Evolutionary conservation across 2,113 vertebrate species (phyloP).

Genomic region (Syrrhaptes paradoxus): DNA sequence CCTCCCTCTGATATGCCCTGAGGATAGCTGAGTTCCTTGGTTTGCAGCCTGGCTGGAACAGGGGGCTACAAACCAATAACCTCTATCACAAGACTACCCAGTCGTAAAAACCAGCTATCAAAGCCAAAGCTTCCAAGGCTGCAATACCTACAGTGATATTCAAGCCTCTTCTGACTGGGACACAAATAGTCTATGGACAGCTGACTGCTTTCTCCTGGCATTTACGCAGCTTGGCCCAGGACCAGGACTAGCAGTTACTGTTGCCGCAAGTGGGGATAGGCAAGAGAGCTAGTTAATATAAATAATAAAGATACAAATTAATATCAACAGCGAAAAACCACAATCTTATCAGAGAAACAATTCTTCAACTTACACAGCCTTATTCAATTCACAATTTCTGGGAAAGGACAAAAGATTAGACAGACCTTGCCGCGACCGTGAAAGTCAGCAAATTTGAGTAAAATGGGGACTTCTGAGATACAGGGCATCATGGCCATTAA

Average conservation of each 20-base stretch:
- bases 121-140: background rate
- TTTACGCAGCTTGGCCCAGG: background rate
- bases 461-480: background rate
- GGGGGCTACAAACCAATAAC: background rate
- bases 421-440: background rate
- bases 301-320: conserved; percentile 42
- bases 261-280: background rate
- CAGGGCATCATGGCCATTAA: background rate
- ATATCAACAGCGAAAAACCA: conserved; percentile 37
- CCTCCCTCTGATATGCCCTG: background rate
- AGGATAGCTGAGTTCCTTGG: background rate
- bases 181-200: background rate
- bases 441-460: conserved; percentile 16
- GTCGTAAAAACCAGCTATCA: rapidly evolving
- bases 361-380: conserved; percentile 31
- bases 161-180: background rate
- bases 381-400: conserved; percentile 51
- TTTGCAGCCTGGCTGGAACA: background rate
- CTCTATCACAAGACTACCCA: background rate
- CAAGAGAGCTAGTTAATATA: conserved; percentile 21
- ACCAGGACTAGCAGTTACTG: background rate
- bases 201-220: background rate
- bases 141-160: background rate
- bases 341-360: conserved; percentile 49
- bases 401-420: conserved; percentile 6